A percentile compares a stretch with the other conserved stretches of the same genome.
phyloP scores from a whole-genome alignment of 2,888 invertebrate genomes.

The Clostera curtula region DNA sequence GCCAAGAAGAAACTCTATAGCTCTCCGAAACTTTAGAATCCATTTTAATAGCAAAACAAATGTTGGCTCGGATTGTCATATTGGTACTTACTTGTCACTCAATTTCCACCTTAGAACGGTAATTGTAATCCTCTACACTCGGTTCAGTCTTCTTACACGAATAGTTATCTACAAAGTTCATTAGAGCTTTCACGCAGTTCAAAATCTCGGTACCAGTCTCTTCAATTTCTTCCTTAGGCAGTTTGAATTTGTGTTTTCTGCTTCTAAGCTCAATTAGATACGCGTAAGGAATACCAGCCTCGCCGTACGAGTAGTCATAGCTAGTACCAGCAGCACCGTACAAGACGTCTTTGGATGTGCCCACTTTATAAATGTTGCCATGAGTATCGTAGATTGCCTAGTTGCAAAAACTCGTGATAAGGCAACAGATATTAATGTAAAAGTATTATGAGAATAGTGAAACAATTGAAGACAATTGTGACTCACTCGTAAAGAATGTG shows the following conservation, averaged over 20 bases:
- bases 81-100: not conserved
- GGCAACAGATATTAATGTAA: not conserved
- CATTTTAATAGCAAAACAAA: too few species aligned
- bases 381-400: slow-evolving; percentile 54
- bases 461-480: too few species aligned
- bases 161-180: slow-evolving; percentile 50
- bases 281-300: slow-evolving; percentile 52
- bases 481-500: too few species aligned
- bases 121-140: slow-evolving; percentile 2
- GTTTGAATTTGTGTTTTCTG: slow-evolving; percentile 47
- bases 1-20: too few species aligned
- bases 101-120: not conserved
- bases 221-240: slow-evolving; percentile 53
- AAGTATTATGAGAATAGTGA: too few species aligned
- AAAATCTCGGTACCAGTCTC: slow-evolving; percentile 52
- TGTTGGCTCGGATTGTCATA: not conserved
- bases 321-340: slow-evolving; percentile 59
- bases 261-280: slow-evolving; percentile 59
- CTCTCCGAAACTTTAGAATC: too few species aligned
- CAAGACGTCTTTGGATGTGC: slow-evolving; percentile 60
- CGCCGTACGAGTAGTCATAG: slow-evolving; percentile 54
- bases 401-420: slow-evolving; percentile 6
- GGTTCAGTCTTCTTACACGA: slow-evolving; percentile 5
- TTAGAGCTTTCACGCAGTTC: slow-evolving; percentile 43
- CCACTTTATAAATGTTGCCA: slow-evolving; percentile 57